Conservation (phyloP, 92 coral and sea anemone genomes). For the Ricordea florida region DNA sequence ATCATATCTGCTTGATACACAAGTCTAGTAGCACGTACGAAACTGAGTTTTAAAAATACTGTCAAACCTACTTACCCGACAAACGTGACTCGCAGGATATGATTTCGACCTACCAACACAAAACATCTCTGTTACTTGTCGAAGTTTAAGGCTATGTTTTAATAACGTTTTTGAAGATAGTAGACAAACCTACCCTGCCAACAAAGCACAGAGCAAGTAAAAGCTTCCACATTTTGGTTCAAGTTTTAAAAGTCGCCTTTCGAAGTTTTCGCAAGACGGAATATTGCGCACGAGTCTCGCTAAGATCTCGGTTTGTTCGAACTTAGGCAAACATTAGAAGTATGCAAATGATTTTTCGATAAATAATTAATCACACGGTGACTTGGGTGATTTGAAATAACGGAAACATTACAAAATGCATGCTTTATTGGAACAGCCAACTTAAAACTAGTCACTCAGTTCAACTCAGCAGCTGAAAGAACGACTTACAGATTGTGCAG, state of each 20-base stretch:
- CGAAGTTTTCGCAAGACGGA: background rate
- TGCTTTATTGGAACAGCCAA: too few relatives aligned
- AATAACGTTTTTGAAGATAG: background rate
- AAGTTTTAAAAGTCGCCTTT: background rate
- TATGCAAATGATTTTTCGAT: slow-evolving; percentile 45
- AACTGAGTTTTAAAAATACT: too few relatives aligned
- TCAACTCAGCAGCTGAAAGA: too few relatives aligned
- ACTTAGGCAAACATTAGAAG: slow-evolving; percentile 1
- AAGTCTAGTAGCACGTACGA: too few relatives aligned
- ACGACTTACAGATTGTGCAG: too few relatives aligned
- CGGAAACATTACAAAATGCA: too few relatives aligned
- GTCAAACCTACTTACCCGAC: too few relatives aligned
- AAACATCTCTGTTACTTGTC: background rate
- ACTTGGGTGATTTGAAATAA: too few relatives aligned
- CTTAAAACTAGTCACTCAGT: too few relatives aligned
- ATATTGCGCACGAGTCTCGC: background rate
- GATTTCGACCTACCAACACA: too few relatives aligned
- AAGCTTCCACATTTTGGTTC: background rate
- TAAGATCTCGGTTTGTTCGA: background rate
- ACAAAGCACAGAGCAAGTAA: background rate
- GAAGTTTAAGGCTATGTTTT: background rate
- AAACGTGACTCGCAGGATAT: too few relatives aligned
- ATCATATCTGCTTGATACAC: too few relatives aligned
- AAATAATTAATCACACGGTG: slow-evolving; percentile 57
- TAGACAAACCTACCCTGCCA: background rate